Evolutionary conservation across 2,888 invertebrate species (phyloP), one percentile per base, ranked within the genome.

Genomic region (Hypercompe scribonia): DNA sequence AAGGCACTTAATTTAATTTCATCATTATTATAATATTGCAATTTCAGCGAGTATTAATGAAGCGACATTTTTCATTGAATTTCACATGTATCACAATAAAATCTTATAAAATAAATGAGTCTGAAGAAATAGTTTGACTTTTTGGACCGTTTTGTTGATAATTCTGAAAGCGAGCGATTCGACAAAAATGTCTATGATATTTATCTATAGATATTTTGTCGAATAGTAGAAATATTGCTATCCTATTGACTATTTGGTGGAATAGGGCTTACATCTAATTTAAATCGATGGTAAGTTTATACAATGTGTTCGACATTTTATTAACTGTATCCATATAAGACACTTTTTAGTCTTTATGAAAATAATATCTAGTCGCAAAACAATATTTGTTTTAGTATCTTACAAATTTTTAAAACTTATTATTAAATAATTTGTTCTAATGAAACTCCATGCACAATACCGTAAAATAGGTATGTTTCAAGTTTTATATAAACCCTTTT

Each of bases 1-100:
- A 76, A 90, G 91, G 90, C 91, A 91, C 90, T 90, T 88, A 89
- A 81, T 86, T 89, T 85, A 87, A 80, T 76, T 79, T 33, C 64
- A 77, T 70, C 74, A n/a, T 70, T 71, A 72, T 78, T 81, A 81
- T 82, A 84, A 84, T 86, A 86, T 89, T 89, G 87, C 86, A 86
- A 81, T 79, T 76, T 63, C 34, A 79, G 82, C 82, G 84, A 84
- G 84, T 84, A 85, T 82, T 86, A 80, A 74, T 78, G 78, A 79
- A 74, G 79, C 70, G 79, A 85, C 76, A 70, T 84, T 76, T 78
- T 75, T 79, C 78, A 77, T 78, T 78, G 74, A 83, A 83, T 81
- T 83, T 71, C 73, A 71, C 71, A 50, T 81, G 80, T 85, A 84
- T 84, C 84, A 85, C 85, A 85, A 79, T 79, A 79, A 77, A 80